Evolutionary conservation across 2,888 invertebrate genomes (phyloP).

Genomic region (Liodrosophila aerea): DNA sequence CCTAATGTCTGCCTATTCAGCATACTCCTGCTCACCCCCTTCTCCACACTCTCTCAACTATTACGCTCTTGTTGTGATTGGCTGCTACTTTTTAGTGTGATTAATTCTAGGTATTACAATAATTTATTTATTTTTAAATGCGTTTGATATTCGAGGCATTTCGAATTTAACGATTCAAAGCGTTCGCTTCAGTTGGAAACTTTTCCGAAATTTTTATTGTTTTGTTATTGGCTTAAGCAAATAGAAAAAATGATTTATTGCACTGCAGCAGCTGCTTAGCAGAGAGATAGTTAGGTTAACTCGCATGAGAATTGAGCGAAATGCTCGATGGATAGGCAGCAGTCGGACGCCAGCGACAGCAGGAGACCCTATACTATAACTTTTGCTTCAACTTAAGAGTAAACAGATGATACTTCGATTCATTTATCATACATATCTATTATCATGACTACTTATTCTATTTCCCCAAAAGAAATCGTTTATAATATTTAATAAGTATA

Average conservation of each 20-base stretch:
- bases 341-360: too few species aligned
- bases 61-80: conserved; percentile 18
- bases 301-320: too few species aligned
- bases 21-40: conserved; percentile 14
- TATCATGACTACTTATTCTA: too few species aligned
- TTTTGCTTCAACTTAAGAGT: too few species aligned
- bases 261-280: conserved; percentile 6
- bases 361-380: too few species aligned
- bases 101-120: conserved; percentile 64
- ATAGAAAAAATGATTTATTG: conserved; percentile 16
- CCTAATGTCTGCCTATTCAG: conserved; percentile 17
- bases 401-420: too few species aligned
- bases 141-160: conserved; percentile 19
- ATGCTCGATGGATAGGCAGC: too few species aligned
- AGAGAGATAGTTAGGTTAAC: too few species aligned
- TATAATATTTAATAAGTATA: too few species aligned
- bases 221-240: conserved; percentile 7
- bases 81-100: conserved; percentile 50
- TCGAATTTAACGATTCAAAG: conserved; percentile 1
- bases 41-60: neutral
- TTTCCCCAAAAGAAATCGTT: too few species aligned
- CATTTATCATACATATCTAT: too few species aligned
- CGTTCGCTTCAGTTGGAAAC: neutral
- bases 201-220: conserved; percentile 4
- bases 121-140: conserved; percentile 71